Base-by-base conservation (phyloP, 1,140 invertebrate genomes). In the Ooceraea biroi region DNA sequence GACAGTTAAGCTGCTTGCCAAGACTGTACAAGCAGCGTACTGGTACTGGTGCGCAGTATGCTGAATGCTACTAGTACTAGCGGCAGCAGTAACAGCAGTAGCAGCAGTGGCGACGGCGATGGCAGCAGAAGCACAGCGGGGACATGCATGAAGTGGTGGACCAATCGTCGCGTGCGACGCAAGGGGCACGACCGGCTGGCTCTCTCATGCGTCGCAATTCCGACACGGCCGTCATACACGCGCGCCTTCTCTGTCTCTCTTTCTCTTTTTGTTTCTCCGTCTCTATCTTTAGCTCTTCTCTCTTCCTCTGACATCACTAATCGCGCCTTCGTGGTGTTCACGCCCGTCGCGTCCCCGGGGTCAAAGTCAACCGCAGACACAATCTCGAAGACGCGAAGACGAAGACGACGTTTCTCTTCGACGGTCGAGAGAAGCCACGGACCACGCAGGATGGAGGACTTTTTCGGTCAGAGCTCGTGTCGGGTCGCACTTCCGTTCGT, bases 181-280 rank as follows among this genome's bases (percentile, higher is more conserved):
- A 72, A 89, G 91, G 87, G 91, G 91, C 91, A 89, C 91, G 91
- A 85, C 90, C 84, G 69, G 46, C 74, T 63, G 14, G n/a, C 60
- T 80, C 83, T 84, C 66, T 87, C 66, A 78, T 55, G 58, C 85
- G 76, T 88, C 87, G 87, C 86, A 89, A 89, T 85, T 88, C 72
- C 60, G 83, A 83, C 72, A 68, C 27, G 60, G 12, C 60, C 41
- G 41, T 36, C 25, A 27, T 66, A 36, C 65, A 44, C 55, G 22
- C 48, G 52, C 22, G 41, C 14, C 30, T 52, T n/a, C 27, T 7
- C 30, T 8, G 48, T 25, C 14, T 55, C 44, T 84, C 27, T 52
- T 14, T 27, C 57, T 66, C 46, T 4, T 17, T 36, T 30, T 48
- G 19, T 73, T 10, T 36, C 27, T 46, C 44, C 50, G 1, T 61